Percentiles rank a stretch among this genome's conserved stretches.
These are phyloP conservation scores for Ctenosaura bakeri DNA, from an alignment of 2,797 vertebrate species.

Conservation along the genomic window DNA sequence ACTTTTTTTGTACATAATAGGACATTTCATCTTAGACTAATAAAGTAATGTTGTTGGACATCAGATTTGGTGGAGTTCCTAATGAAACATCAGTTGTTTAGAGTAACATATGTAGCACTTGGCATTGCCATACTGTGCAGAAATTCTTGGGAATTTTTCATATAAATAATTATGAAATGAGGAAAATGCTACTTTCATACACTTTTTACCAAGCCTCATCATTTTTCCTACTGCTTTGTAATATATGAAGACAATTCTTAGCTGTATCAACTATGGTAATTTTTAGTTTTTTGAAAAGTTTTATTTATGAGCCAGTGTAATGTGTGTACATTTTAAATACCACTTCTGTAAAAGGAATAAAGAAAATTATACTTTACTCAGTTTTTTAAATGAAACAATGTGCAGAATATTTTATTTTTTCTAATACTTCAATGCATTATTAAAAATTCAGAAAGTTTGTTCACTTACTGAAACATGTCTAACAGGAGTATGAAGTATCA, in stretches of 20 bases:
- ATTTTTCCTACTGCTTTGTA: constrained; percentile 52
- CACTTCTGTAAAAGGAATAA: constrained; percentile 57
- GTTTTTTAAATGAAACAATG: constrained; percentile 48
- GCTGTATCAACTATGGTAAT: constrained; percentile 59
- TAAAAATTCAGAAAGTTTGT: background rate
- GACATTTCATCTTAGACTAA: constrained; percentile 91
- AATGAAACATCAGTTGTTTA: constrained; percentile 75
- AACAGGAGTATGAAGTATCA: background rate
- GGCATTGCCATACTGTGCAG: constrained; percentile 62
- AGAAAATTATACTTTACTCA: constrained; percentile 54
- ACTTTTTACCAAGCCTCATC: constrained; percentile 46
- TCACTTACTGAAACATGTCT: background rate
- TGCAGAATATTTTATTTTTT: constrained; percentile 39
- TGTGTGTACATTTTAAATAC: constrained; percentile 58
- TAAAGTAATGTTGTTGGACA: constrained; percentile 94
- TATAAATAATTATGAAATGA: constrained; percentile 56
- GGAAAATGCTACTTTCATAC: constrained; percentile 57
- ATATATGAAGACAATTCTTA: constrained; percentile 59
- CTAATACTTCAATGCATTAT: constrained; percentile 26
- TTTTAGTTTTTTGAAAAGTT: constrained; percentile 65
- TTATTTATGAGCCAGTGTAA: constrained; percentile 64
- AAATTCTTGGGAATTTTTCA: constrained; percentile 55
- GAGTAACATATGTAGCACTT: constrained; percentile 49
- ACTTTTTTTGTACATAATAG: constrained; percentile 95
- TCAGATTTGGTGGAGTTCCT: constrained; percentile 83